These are phyloP conservation scores for Zaprionus ghesquierei DNA, from an alignment of 1,140 invertebrate species.

Conservation along the genomic window DNA sequence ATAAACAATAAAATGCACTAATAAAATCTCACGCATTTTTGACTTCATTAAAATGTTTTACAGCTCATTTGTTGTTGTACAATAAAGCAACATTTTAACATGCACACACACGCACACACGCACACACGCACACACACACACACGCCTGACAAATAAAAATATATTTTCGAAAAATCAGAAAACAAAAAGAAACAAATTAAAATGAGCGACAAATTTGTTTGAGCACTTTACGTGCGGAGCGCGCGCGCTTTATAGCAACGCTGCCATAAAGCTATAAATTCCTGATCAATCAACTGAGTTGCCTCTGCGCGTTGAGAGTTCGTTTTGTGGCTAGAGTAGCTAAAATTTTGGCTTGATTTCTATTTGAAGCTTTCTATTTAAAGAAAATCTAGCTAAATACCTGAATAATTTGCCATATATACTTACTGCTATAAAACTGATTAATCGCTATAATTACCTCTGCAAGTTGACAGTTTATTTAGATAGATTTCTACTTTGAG, in stretches of 20 bases:
- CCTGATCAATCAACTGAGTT: background rate
- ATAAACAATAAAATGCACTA: conserved; percentile 73
- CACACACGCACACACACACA: conserved; percentile 8
- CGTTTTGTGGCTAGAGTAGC: too few species aligned
- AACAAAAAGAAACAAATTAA: background rate
- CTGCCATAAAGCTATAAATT: background rate
- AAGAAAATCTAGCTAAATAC: too few species aligned
- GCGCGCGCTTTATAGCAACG: background rate
- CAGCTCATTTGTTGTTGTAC: conserved; percentile 34
- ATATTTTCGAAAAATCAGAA: background rate
- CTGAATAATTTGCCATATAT: too few species aligned
- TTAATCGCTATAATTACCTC: too few species aligned
- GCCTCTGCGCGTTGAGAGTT: too few species aligned
- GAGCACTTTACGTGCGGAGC: background rate
- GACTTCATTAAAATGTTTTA: conserved; percentile 67
- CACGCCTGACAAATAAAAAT: conserved; percentile 14
- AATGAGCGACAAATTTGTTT: background rate
- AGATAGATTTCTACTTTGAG: too few species aligned
- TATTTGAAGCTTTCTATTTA: too few species aligned
- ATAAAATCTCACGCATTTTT: conserved; percentile 71
- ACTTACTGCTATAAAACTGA: too few species aligned
- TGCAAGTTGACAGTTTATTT: too few species aligned
- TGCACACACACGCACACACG: background rate
- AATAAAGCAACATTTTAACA: conserved; percentile 11
- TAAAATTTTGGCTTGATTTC: too few species aligned